Evolutionary conservation across 2,888 invertebrate genomes (phyloP).

Genomic region (Pachydiplax longipennis): DNA sequence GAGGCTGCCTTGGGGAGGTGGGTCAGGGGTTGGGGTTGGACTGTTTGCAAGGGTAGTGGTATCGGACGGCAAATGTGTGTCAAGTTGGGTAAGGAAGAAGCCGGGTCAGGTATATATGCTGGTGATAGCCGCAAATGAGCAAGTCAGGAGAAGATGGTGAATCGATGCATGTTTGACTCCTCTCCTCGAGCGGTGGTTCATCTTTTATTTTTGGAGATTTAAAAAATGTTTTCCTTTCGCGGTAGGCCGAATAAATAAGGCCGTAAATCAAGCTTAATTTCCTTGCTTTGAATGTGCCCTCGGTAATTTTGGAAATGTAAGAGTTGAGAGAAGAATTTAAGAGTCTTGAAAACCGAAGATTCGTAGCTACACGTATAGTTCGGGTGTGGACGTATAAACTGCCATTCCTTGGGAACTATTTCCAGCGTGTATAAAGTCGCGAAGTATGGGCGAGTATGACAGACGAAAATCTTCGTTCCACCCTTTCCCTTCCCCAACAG

Average conservation of each 20-base stretch:
- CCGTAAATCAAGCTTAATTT: too few relatives aligned
- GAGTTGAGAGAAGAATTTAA: too few relatives aligned
- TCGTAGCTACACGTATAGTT: too few relatives aligned
- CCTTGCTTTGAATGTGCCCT: too few relatives aligned
- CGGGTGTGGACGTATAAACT: too few relatives aligned
- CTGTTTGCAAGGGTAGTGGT: neutral
- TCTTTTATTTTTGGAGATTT: neutral
- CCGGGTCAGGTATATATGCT: neutral
- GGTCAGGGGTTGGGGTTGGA: slow-evolving; percentile 30
- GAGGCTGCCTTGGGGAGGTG: slow-evolving; percentile 15
- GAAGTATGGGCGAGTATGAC: neutral
- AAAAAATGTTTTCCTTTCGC: neutral
- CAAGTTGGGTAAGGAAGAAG: slow-evolving; percentile 3
- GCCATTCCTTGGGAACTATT: neutral
- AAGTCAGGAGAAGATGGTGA: neutral
- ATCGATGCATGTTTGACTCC: neutral
- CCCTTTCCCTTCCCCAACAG: neutral
- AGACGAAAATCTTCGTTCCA: neutral
- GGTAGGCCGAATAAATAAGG: too few relatives aligned
- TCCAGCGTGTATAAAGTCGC: neutral
- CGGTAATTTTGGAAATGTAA: too few relatives aligned
- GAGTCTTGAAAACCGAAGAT: too few relatives aligned
- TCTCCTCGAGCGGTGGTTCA: too few relatives aligned
- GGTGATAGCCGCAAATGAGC: neutral
- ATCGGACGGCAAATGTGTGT: slow-evolving; percentile 25